A percentile compares a stretch with the other conserved stretches of the same genome.
These are phyloP conservation scores for Anser cygnoides DNA, from an alignment of 2,113 vertebrate genomes.

Conservation along the genomic window DNA sequence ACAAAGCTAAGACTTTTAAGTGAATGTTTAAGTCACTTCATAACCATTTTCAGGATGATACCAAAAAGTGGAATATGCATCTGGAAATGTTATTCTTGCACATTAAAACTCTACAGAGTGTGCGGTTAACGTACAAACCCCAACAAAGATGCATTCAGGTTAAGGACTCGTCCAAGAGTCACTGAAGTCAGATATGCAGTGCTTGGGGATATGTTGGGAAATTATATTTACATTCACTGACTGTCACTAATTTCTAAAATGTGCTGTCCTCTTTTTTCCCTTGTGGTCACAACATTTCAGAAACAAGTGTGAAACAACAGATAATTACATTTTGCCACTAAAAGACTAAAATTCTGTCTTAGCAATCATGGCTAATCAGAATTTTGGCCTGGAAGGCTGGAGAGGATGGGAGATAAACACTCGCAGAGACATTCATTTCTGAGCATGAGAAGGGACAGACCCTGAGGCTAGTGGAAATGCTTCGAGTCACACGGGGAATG, in stretches of 20 bases:
- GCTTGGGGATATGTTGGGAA: not conserved
- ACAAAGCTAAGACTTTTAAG: not conserved
- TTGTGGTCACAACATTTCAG: not conserved
- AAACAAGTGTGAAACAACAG: constrained; percentile 10
- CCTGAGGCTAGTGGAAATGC: not conserved
- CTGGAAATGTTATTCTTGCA: not conserved
- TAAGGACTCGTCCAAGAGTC: not conserved
- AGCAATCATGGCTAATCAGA: not conserved
- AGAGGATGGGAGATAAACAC: not conserved
- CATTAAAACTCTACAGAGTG: not conserved
- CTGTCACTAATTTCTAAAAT: not conserved
- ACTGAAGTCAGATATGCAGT: not conserved
- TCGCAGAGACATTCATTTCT: not conserved
- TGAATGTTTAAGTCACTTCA: not conserved
- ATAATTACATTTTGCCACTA: not conserved
- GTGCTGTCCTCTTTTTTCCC: not conserved
- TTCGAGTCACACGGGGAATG: not conserved
- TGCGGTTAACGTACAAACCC: not conserved
- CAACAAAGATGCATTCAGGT: not conserved
- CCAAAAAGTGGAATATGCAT: not conserved
- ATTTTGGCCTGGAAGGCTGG: not conserved
- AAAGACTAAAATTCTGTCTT: not conserved
- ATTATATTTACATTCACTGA: not conserved
- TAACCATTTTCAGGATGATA: not conserved
- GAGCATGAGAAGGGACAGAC: not conserved